These are phyloP conservation scores for Ciona savignyi DNA, from an alignment of 23 tunicate species.

Conservation along the genomic window DNA sequence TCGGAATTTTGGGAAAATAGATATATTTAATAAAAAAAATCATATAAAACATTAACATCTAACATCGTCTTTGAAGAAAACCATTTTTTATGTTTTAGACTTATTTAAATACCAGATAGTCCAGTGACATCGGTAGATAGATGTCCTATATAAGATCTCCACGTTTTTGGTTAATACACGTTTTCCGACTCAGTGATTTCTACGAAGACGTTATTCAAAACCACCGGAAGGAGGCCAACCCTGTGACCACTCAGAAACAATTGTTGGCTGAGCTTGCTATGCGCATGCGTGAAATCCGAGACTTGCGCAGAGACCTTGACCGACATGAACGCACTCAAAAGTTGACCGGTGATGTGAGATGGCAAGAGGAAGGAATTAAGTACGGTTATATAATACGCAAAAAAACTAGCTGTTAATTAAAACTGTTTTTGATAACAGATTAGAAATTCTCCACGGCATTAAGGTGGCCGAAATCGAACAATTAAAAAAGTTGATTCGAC, in stretches of 20 bases:
- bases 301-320: slow-evolving; percentile 11
- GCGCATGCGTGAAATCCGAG: slow-evolving; percentile 33
- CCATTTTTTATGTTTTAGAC: too few species aligned
- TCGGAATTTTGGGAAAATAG: too few species aligned
- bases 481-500: slow-evolving; percentile 23
- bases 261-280: slow-evolving; percentile 12
- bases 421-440: slow-evolving; percentile 6
- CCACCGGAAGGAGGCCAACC: not conserved
- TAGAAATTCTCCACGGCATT: slow-evolving; percentile 20
- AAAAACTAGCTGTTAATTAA: not conserved
- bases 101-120: not conserved
- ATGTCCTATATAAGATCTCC: too few species aligned
- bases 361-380: not conserved
- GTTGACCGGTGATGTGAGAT: not conserved
- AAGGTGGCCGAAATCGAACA: slow-evolving; percentile 16
- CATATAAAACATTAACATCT: too few species aligned
- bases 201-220: not conserved
- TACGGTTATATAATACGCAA: not conserved
- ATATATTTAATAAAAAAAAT: too few species aligned
- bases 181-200: not conserved
- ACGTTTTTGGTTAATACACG: too few species aligned
- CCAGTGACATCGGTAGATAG: not conserved
- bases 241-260: not conserved
- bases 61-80: too few species aligned
- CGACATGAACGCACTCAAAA: slow-evolving; percentile 16